A percentile compares a stretch with the other conserved stretches of the same genome.
These are phyloP conservation scores for Glossophaga mutica DNA, from an alignment of 2,797 vertebrate species.

Conservation along the genomic window DNA sequence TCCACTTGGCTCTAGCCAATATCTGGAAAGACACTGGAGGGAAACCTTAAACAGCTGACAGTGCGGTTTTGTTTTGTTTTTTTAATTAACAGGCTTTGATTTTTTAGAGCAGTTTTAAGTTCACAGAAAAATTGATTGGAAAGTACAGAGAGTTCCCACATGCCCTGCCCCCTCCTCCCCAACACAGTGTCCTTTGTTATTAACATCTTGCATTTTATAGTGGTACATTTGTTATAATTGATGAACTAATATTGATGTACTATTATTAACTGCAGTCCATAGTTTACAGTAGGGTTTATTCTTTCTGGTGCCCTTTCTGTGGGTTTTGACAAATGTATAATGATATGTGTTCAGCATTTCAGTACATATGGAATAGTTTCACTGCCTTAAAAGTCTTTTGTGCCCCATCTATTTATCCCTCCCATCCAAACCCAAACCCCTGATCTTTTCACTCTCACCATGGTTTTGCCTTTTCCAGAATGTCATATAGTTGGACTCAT, in stretches of 20 bases:
- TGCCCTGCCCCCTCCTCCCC: background rate
- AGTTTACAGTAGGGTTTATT: background rate
- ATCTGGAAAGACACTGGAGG: background rate
- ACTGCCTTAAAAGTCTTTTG: background rate
- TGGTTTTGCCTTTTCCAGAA: background rate
- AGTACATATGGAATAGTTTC: background rate
- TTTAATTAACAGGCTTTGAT: background rate
- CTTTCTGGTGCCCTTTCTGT: background rate
- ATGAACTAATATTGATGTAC: background rate
- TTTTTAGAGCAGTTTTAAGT: background rate
- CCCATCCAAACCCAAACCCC: background rate
- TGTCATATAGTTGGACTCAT: background rate
- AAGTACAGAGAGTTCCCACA: constrained; percentile 27
- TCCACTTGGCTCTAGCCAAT: background rate
- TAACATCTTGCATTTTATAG: background rate
- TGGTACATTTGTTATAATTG: background rate
- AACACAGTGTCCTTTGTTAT: background rate
- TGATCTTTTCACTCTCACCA: background rate
- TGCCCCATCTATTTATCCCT: background rate
- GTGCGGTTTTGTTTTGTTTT: background rate
- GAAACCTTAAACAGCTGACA: background rate
- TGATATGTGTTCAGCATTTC: background rate
- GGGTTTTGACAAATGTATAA: background rate
- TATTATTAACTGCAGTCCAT: background rate
- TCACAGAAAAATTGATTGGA: constrained; percentile 24